These are phyloP conservation scores for Aptenodytes patagonicus DNA, from an alignment of 2,113 vertebrate species.

Conservation along the genomic window DNA sequence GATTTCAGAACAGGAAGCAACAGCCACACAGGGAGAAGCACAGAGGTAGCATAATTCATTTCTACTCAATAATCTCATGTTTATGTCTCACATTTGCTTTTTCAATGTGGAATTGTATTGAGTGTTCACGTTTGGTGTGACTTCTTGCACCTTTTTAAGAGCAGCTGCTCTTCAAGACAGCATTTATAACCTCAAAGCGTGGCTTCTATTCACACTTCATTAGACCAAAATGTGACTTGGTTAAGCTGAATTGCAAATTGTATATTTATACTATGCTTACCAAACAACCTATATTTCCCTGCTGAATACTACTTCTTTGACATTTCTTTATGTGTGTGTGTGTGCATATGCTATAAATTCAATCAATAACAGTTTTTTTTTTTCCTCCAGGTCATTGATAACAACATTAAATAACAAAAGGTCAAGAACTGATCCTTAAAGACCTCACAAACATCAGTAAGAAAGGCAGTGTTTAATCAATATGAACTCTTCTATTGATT, in stretches of 20 bases:
- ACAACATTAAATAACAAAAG: background rate
- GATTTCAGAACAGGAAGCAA: background rate
- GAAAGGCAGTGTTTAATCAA: background rate
- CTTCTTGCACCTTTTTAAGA: background rate
- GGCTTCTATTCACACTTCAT: background rate
- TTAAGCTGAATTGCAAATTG: background rate
- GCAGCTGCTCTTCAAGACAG: background rate
- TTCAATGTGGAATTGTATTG: background rate
- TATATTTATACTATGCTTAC: background rate
- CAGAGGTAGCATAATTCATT: background rate
- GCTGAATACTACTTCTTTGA: background rate
- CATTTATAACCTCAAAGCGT: background rate
- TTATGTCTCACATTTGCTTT: background rate
- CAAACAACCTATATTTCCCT: background rate
- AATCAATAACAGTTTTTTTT: background rate
- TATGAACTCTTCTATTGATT: slow-evolving; percentile 33
- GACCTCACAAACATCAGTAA: background rate
- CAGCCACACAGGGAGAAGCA: background rate
- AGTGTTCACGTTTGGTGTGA: background rate
- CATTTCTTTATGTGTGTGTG: background rate
- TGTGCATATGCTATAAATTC: background rate
- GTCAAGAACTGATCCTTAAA: background rate
- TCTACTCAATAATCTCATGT: background rate
- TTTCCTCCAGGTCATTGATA: background rate
- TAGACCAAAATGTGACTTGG: background rate